Evolutionary conservation across 2,888 invertebrate species (phyloP).

Genomic region (Leucozona laternaria): DNA sequence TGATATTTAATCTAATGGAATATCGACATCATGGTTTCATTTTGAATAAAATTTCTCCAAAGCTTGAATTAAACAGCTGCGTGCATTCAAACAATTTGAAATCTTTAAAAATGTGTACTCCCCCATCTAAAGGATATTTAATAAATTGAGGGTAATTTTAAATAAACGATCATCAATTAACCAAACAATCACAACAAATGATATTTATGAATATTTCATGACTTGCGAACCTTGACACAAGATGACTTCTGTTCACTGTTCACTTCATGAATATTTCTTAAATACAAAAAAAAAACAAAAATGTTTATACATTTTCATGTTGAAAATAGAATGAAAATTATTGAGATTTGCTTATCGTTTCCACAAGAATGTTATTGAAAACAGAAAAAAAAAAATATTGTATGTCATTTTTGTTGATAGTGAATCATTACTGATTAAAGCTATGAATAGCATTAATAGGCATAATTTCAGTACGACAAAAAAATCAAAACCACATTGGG

Average conservation of each 20-base stretch:
- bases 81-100: neutral
- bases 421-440: neutral
- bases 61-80: neutral
- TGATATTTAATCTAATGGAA: no score
- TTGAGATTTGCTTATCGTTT: neutral
- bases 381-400: neutral
- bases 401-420: neutral
- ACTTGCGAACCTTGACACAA: neutral
- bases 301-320: neutral
- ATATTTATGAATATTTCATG: neutral
- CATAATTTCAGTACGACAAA: neutral
- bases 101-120: neutral
- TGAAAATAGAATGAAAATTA: neutral
- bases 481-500: neutral
- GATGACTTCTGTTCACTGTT: neutral
- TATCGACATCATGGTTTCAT: no score
- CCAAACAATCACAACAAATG: neutral
- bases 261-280: neutral
- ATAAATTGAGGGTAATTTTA: neutral
- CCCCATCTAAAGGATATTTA: neutral
- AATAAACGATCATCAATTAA: conserved; percentile 16
- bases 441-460: neutral
- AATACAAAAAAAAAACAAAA: neutral
- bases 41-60: neutral
- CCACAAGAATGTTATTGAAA: neutral